Base-by-base conservation (phyloP, 2,888 invertebrate genomes). In the Ophion ventricosus region DNA sequence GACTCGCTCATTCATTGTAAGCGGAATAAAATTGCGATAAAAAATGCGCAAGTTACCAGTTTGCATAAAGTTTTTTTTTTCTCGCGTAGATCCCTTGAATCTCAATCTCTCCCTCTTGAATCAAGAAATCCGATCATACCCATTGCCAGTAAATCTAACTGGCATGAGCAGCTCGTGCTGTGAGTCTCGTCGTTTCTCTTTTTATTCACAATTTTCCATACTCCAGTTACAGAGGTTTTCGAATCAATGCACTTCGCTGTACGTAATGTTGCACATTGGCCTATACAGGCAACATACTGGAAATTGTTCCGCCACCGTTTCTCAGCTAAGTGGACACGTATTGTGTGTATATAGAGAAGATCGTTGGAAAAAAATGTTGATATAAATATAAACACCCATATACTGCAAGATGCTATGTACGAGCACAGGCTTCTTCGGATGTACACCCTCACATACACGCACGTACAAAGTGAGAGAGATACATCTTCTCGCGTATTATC, bases 401-500 rank as follows among this genome's bases (percentile, higher is more conserved):
- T 23, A 25, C 7, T 43, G 14, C 43, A 43, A 43, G 43, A 43
- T 14, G 43, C 14, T 43, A 26, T 17, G 26, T 25, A 61, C 4
- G 29, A 8, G n/a, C 14, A 59, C 23, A 14, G 11, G 25, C n/a
- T 11, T 59, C 14, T 43, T 43, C 43, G 14, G 1, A 43, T 2
- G 43, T 43, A 43, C 43, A 14, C 2, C 2, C 14, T 14, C 43
- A 0, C 43, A 17, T 49, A 29, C 14, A 35, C 26, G 25, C 25
- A 25, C 5, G 25, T 49, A 5, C 7, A 54, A 2, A 54, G 29
- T 61, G 59, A 57, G 49, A 57, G 35, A 66, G 64, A 66, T 59
- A 64, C 69, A 70, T 64, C 64, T 69, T 49, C 49, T 49, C n/a
- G 64, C 54, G 63, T 25, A 35, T 81, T 81, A 67, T 83, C 75